Base-by-base conservation (phyloP, 2,113 vertebrate species). In the Apeltes quadracus region DNA sequence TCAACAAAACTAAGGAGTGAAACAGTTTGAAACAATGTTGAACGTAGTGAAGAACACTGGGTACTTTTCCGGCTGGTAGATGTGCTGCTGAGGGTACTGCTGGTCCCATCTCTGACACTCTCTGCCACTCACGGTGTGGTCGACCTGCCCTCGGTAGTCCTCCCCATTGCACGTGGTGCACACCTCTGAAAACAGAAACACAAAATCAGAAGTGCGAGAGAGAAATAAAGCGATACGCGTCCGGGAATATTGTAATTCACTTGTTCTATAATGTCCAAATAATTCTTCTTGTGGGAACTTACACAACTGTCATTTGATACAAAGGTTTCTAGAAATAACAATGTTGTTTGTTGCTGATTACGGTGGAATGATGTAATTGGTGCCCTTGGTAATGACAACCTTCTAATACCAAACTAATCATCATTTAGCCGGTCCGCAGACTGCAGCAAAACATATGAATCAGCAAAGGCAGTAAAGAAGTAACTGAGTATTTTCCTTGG, bases 51-150 rank as follows among this genome's bases (percentile, higher is more conserved):
- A 29, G 51, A 67, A 29, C 43, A 13, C 15, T 14, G 32, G 20
- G 22, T 94, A 99, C 98, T 96, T 99, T 81, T 95, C 83, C 0
- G 98, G 97, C 75, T 96, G 93, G 80, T 96, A 99, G 72, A 96
- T 95, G 82, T 98, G 97, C 27, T 92, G 89, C 71, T 99, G 98
- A 0, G 97, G 97, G 70, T 90, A 89, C 90, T 98, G 97, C 86
- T 96, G 94, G 88, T 99, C 97, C 97, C 97, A 99, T 83, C 98
- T 94, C 88, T 99, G 97, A 85, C 97, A 99, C 89, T 99, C 97
- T 0, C 25, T 91, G 36, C 95, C 96, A 0, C 76, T 95, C 48
- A 95, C 93, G 0, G 97, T 98, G 88, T 87, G 93, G 85, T 99
- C 98, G 59, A 98, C 91, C 0, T 93, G 78, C 0, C 98, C 98